Evolutionary conservation across 2,797 vertebrate genomes (phyloP).

Genomic region (Cirrhinus mrigala): DNA sequence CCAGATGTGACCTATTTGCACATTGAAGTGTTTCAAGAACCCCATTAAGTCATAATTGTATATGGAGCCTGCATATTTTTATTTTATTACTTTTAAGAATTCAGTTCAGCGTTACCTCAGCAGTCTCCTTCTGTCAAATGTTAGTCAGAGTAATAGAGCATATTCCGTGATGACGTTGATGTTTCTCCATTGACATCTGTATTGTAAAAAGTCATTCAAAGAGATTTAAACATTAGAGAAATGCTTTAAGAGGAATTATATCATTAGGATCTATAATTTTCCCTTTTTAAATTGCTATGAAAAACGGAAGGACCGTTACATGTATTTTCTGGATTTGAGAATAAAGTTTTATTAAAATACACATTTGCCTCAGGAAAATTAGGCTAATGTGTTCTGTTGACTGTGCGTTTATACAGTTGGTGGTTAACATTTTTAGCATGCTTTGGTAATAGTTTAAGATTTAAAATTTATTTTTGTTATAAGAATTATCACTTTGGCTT

Average conservation of each 20-base stretch:
- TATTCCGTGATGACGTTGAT: background rate
- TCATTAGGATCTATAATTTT: background rate
- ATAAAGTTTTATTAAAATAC: constrained; percentile 22
- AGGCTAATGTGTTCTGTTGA: background rate
- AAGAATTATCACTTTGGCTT: background rate
- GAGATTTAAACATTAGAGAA: background rate
- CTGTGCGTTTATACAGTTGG: background rate
- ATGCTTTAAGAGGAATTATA: background rate
- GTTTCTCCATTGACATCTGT: background rate
- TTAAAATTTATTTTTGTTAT: background rate
- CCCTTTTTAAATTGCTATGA: background rate
- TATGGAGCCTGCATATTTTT: constrained; percentile 9
- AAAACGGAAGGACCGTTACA: background rate
- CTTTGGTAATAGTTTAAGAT: constrained; percentile 1
- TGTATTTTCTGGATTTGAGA: constrained; percentile 33
- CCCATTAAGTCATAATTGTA: constrained; percentile 6
- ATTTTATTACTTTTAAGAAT: constrained; percentile 4
- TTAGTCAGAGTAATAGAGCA: background rate
- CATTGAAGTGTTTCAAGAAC: background rate
- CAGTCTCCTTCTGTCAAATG: background rate
- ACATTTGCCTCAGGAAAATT: constrained; percentile 19
- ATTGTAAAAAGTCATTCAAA: background rate
- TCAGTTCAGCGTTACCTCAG: constrained; percentile 1
- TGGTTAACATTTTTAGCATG: background rate
- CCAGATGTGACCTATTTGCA: constrained; percentile 5